Percentiles rank a stretch among this genome's conserved stretches.
These are phyloP conservation scores for Mormoops blainvillei DNA, from an alignment of 2,113 vertebrate species.

Conservation along the genomic window DNA sequence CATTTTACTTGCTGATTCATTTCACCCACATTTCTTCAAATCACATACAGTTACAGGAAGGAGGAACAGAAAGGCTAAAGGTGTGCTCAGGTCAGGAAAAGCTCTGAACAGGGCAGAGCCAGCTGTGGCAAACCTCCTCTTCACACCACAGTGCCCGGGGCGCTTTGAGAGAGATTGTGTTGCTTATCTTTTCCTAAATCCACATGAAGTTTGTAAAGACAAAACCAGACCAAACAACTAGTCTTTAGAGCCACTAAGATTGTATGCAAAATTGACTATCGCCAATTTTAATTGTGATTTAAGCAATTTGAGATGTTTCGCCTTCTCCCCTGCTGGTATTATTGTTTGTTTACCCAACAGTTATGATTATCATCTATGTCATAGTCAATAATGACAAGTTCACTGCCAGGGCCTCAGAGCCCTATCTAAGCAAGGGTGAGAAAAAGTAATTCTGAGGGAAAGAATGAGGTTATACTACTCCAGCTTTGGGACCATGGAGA, in stretches of 20 bases:
- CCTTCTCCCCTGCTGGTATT: not conserved
- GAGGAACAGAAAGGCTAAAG: not conserved
- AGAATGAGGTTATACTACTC: not conserved
- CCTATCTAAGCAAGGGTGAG: not conserved
- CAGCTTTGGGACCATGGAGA: not conserved
- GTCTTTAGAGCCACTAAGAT: not conserved
- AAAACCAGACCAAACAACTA: not conserved
- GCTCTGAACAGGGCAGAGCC: fast-evolving
- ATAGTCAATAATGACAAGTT: not conserved
- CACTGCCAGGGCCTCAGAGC: not conserved
- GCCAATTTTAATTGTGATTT: not conserved
- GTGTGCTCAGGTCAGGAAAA: not conserved
- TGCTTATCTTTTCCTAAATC: not conserved
- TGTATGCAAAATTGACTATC: not conserved
- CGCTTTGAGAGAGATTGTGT: fast-evolving
- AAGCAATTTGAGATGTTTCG: not conserved
- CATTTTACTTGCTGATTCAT: not conserved
- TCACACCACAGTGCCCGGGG: not conserved
- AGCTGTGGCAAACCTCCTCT: not conserved
- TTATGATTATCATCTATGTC: not conserved
- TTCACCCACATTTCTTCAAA: not conserved
- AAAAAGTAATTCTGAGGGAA: not conserved
- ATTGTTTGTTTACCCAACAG: not conserved
- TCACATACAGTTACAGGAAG: not conserved
- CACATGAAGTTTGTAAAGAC: not conserved